A percentile compares a stretch with the other conserved stretches of the same genome.
These are phyloP conservation scores for Luperina testacea DNA, from an alignment of 2,888 invertebrate species.

Conservation along the genomic window DNA sequence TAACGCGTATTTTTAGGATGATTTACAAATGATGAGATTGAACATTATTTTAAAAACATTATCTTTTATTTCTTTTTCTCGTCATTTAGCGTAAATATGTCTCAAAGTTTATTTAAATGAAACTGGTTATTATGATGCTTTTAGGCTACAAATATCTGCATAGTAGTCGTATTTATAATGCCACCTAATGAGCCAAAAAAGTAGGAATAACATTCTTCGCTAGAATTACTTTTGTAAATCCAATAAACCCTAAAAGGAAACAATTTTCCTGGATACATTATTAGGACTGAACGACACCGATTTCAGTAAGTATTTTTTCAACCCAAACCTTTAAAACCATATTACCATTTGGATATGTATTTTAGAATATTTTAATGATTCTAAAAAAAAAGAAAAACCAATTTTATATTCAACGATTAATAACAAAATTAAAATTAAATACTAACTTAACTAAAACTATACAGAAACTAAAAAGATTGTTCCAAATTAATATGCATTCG, in stretches of 20 bases:
- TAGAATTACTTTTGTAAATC: not conserved
- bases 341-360: not conserved
- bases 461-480: too few species aligned
- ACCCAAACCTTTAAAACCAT: too few species aligned
- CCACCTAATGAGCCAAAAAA: not conserved
- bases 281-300: not conserved
- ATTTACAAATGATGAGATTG: not conserved
- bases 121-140: slow-evolving; percentile 45
- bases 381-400: too few species aligned
- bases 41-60: not conserved
- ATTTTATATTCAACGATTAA: too few species aligned
- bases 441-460: too few species aligned
- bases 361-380: not conserved
- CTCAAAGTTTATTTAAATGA: not conserved
- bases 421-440: too few species aligned
- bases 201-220: not conserved
- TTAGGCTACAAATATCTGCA: not conserved
- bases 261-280: not conserved
- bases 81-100: not conserved
- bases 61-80: not conserved
- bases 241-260: not conserved
- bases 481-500: too few species aligned
- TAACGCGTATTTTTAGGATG: not conserved
- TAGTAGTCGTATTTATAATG: not conserved
- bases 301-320: too few species aligned